Conservation (phyloP, 2,113 vertebrate genomes). For the Odontophorus gujanensis region DNA sequence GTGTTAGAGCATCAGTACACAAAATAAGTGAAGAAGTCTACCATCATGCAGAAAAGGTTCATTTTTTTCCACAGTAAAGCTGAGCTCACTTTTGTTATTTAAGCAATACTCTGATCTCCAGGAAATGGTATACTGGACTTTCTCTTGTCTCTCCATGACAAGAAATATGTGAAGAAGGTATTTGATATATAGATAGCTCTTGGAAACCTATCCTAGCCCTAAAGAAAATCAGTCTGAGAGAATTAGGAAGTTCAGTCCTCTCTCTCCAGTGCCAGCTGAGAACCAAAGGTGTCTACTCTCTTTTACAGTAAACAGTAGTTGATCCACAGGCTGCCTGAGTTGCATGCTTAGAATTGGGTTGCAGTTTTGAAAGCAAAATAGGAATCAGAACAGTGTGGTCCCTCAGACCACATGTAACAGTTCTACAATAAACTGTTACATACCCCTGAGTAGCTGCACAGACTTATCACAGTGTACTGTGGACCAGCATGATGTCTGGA, state of each 20-base stretch:
- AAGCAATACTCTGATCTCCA: neutral
- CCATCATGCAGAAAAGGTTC: neutral
- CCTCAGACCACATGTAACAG: fast-evolving
- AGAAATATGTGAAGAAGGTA: conserved; percentile 26
- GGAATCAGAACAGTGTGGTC: neutral
- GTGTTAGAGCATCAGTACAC: neutral
- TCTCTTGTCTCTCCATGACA: neutral
- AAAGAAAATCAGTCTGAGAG: neutral
- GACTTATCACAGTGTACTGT: neutral
- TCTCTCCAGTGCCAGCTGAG: neutral
- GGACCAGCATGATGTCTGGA: neutral
- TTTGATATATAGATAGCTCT: conserved; percentile 58
- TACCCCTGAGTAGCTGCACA: fast-evolving
- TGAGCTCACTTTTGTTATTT: neutral
- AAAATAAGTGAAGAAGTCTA: neutral
- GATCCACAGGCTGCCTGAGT: neutral
- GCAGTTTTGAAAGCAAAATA: neutral
- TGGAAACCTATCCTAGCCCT: neutral
- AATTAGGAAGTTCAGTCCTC: neutral
- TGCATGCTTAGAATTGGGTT: neutral
- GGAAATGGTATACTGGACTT: conserved; percentile 13
- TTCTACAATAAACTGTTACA: neutral
- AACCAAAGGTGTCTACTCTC: neutral
- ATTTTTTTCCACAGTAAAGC: neutral
- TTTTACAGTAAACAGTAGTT: neutral